phyloP scores from a whole-genome alignment of 2,113 vertebrate genomes.

The Rynchops niger region DNA sequence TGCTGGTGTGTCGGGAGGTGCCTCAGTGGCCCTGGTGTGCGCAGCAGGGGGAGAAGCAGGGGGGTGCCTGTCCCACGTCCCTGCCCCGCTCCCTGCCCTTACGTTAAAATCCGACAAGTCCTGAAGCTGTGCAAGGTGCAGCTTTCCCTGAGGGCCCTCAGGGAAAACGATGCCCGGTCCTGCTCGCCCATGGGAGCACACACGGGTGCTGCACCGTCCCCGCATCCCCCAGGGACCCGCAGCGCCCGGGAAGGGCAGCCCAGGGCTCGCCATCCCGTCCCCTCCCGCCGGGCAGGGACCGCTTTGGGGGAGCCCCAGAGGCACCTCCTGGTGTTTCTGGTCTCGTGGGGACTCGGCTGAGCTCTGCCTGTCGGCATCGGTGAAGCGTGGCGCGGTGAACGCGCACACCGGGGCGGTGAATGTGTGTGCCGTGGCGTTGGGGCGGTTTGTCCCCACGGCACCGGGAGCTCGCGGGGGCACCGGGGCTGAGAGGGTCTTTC shows the following conservation, averaged over 20 bases:
- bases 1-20: not conserved
- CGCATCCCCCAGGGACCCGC: not conserved
- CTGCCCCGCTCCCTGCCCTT: not conserved
- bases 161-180: not conserved
- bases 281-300: not conserved
- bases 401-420: fast-evolving
- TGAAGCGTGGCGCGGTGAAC: fast-evolving
- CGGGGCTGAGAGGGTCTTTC: not conserved
- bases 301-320: not conserved
- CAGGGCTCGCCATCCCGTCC: fast-evolving
- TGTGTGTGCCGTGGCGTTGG: fast-evolving
- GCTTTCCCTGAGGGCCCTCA: not conserved
- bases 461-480: fast-evolving
- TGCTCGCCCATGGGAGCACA: not conserved
- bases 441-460: fast-evolving
- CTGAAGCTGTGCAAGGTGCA: not conserved
- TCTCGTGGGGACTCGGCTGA: fast-evolving
- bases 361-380: fast-evolving
- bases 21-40: fast-evolving
- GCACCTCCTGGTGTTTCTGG: not conserved
- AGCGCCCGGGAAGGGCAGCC: not conserved
- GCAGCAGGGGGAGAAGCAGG: not conserved
- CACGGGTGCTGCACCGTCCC: fast-evolving
- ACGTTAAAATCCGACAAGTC: not conserved
- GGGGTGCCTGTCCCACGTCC: not conserved